Evolutionary conservation across 2,888 invertebrate genomes (phyloP), one percentile per base, ranked within the genome.

Genomic region (Listrodromus nycthemerus): DNA sequence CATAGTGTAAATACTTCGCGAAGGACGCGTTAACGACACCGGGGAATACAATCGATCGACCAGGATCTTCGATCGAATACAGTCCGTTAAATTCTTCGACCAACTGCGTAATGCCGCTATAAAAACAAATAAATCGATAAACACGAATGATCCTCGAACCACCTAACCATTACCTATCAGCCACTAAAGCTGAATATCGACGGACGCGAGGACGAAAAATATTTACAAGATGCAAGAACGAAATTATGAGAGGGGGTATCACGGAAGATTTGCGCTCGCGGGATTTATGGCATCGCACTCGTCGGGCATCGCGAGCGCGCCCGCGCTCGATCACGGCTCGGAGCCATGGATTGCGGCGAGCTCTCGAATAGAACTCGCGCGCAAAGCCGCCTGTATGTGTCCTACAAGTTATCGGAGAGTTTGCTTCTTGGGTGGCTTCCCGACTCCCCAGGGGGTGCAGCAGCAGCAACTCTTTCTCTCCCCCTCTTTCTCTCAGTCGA

Each of bases 361-460:
- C 61, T 77, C 55, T 77, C 63, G 78, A 45, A 73, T 63, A 66
- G 45, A 69, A 70, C 48, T 71, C 61, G 19, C 41, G 66, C 55
- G 89, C 89, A 88, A 88, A 90, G 88, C 87, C 87, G 87, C 87
- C 48, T 78, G 65, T 79, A 74, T 90, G 89, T 91, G 91, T 90
- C 89, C 90, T 91, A 91, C 91, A 89, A 91, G 91, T 90, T 91
- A 90, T 90, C 91, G 90, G 89, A 87, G 89, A 89, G 88, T 90
- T 90, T 89, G 92, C 92, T 92, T 91, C 92, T 92, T 92, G 92
- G 92, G 92, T 92, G 92, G 92, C 91, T 92, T 88, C 89, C 83
- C 88, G 86, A 84, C 91, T 91, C 92, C 89, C 91, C 92, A 88
- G 92, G 92, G 91, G 91, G 91, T 91, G 90, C 88, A 87, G 87